Evolutionary conservation across 2,888 invertebrate species (phyloP), one percentile per base, ranked within the genome.

Genomic region (Oscheius sp.): DNA sequence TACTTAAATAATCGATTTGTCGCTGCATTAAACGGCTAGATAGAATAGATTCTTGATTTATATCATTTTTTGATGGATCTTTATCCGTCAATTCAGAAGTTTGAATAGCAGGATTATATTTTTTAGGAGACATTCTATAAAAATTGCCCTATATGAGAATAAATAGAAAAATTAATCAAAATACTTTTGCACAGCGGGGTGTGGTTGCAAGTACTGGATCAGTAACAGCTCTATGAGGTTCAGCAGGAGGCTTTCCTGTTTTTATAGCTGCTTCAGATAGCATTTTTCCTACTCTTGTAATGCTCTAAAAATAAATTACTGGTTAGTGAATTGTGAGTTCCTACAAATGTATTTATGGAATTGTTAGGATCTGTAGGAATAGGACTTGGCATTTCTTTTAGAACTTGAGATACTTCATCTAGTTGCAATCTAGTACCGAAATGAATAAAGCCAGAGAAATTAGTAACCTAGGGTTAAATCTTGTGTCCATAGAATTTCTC

Each of bases 381-480:
- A 1, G 63, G 63, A 38, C 50, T 64, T 2, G 50, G 49, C 32
- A 64, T 64, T 14, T 64, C 49, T 4, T 49, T 38, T 2, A 64
- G 14, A 12, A 64, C n/a, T 50, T 64, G 36, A 8, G 50, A 20
- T 5, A 64, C 36, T 36, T 51, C 63, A 1, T 64, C 51, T 2
- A 64, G n/a, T 20, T 49, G 47, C 4, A 64, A 51, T 49, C 63
- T 50, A 17, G 1, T 50, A 36, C 20, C 2, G 17, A 22, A 24
- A 17, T 8, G 26, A 24, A 6, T 32, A 36, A n/a, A 20, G 2
- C 20, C 14, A 12, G 8, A 12, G 24, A 6, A 9, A 49, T 26
- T 50, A 24, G 12, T n/a, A 12, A 59, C 59, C 59, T 59, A 1
- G 59, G 59, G 44, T 59, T 59, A 28, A 59, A 59, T 26, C 59